Conservation (phyloP, 2,113 vertebrate species). For the Tricholaema leucomelas region DNA sequence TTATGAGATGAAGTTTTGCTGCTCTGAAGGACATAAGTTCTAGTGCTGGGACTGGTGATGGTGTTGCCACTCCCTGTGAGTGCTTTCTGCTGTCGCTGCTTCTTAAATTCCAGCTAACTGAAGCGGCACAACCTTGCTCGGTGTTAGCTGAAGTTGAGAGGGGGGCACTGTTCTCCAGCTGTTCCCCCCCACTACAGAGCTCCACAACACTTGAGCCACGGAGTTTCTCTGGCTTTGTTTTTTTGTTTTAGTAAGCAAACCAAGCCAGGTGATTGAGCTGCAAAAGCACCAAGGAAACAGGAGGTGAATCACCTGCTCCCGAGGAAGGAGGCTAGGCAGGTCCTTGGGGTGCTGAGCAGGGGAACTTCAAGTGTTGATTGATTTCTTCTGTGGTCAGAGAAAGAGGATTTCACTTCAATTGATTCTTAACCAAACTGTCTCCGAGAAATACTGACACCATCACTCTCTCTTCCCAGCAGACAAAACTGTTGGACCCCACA, state of each 20-base stretch:
- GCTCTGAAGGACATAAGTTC: neutral
- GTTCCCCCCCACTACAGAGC: neutral
- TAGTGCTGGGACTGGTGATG: neutral
- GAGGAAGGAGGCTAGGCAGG: neutral
- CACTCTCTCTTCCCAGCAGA: constrained; percentile 22
- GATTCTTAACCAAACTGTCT: neutral
- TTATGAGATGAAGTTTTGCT: neutral
- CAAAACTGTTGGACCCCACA: constrained; percentile 30
- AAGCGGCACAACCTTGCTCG: neutral
- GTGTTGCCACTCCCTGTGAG: neutral
- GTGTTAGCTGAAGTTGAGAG: neutral
- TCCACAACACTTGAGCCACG: neutral
- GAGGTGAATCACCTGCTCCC: neutral
- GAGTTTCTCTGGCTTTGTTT: neutral
- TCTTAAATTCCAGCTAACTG: neutral
- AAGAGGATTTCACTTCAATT: neutral
- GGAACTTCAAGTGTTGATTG: neutral
- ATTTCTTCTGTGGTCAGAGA: neutral
- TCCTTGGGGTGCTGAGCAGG: neutral
- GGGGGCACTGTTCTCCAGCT: neutral
- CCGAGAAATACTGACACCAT: neutral
- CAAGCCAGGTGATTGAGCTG: neutral
- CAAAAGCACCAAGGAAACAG: neutral
- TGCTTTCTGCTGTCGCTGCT: neutral
- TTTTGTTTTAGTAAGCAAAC: neutral